Evolutionary conservation across 2,113 vertebrate species (phyloP).

Genomic region (Cichladusa arquata): DNA sequence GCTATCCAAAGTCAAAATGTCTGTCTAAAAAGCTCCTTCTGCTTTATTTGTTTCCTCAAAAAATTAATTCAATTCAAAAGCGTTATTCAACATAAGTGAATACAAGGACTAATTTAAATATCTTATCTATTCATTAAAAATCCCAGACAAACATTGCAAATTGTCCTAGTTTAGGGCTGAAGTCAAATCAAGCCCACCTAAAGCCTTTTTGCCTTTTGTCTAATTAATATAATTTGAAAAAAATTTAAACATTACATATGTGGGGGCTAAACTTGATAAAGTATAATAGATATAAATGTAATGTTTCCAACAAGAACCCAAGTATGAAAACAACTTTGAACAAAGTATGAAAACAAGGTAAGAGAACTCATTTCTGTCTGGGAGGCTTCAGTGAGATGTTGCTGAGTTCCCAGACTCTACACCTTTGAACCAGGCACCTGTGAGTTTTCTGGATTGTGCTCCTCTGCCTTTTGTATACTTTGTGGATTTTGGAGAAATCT

Average conservation of each 20-base stretch:
- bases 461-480: background rate
- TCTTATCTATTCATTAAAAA: constrained; percentile 25
- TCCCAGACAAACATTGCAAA: background rate
- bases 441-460: background rate
- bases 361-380: background rate
- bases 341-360: background rate
- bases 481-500: background rate
- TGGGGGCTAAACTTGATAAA: background rate
- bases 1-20: constrained; percentile 8
- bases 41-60: constrained; percentile 20
- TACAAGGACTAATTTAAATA: background rate
- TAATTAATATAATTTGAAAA: background rate
- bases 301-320: background rate
- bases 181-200: background rate
- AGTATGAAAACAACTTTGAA: background rate
- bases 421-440: background rate
- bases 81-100: constrained; percentile 22
- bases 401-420: background rate
- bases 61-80: constrained; percentile 11
- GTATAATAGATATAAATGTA: background rate
- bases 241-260: background rate
- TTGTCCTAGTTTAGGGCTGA: background rate
- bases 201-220: background rate
- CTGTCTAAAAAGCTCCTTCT: constrained; percentile 4
- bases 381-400: background rate